Conservation (phyloP, 2,888 invertebrate species). For the Lasioglossum oenotherae region DNA sequence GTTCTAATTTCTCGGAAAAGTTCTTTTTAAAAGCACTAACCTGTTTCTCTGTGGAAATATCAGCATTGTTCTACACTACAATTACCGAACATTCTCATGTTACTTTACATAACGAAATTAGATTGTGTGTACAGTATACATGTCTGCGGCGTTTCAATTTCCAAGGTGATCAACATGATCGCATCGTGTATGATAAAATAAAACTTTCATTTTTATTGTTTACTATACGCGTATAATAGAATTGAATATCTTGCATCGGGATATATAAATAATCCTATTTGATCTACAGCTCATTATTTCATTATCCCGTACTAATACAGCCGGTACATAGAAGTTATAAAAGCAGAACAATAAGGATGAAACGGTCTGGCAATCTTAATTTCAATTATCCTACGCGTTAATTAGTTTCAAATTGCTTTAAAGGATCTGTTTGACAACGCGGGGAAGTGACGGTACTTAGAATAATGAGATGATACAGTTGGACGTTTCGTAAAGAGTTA, state of each 20-base stretch:
- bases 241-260: neutral
- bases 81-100: neutral
- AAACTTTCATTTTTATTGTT: neutral
- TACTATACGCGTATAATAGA: neutral
- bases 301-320: neutral
- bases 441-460: neutral
- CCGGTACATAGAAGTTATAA: neutral
- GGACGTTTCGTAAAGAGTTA: neutral
- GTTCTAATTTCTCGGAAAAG: too few relatives aligned
- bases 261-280: neutral
- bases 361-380: neutral
- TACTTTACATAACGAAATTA: slow-evolving; percentile 1
- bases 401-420: slow-evolving; percentile 7
- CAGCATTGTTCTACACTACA: neutral
- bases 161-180: neutral
- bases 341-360: neutral
- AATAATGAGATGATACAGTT: slow-evolving; percentile 15
- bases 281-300: neutral
- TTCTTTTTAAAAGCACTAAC: too few relatives aligned
- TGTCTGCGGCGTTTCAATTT: neutral
- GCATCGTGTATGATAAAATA: neutral
- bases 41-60: neutral
- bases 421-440: neutral
- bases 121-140: neutral
- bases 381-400: neutral